Base-by-base conservation (phyloP, 2,888 invertebrate species). In the Melinaea menophilus region DNA sequence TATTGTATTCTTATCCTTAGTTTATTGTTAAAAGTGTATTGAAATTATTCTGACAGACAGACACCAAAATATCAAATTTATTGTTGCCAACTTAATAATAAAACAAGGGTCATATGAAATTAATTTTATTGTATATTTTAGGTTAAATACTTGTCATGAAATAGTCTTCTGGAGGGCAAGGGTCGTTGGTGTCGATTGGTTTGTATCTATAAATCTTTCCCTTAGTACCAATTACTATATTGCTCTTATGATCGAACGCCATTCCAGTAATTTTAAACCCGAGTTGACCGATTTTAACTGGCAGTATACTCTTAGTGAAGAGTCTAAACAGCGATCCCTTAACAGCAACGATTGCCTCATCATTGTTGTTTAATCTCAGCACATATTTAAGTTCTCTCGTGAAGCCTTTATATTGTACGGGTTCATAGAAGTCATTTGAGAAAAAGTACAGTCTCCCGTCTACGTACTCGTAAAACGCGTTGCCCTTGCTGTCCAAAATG, bases 151-250 rank as follows among this genome's bases (percentile, higher is more conserved):
- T 85, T 3, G 86, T 80, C 88, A 89, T 85, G 55, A 88, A 90
- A 66, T 90, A 90, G 61, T 90, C 90, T 48, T 90, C 89, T 0
- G 85, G 74, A 0, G 90, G 88, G 34, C 90, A 90, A 0, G 88
- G 86, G 12, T 90, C 89, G 47, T 80, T 86, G 0, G 75, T 73
- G 70, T 86, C 82, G 0, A 88, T 77, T 0, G 84, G 84, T 65
- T 85, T 89, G 57, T 85, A 90, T 67, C 83, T 83, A 59, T 89
- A 90, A 5, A 90, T 85, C 72, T 90, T 90, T 0, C 89, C 90
- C 77, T 88, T 89, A 2, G 89, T 89, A 0, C 90, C 90, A 11
- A 90, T 76, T 0, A 90, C 66, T 5, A 90, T 85, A 70, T 88
- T 88, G 69, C 86, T 88, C 63, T 81, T 88, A 47, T 73, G 67